Evolutionary conservation across 2,888 invertebrate species (phyloP).

Genomic region (Latrodectus elegans): DNA sequence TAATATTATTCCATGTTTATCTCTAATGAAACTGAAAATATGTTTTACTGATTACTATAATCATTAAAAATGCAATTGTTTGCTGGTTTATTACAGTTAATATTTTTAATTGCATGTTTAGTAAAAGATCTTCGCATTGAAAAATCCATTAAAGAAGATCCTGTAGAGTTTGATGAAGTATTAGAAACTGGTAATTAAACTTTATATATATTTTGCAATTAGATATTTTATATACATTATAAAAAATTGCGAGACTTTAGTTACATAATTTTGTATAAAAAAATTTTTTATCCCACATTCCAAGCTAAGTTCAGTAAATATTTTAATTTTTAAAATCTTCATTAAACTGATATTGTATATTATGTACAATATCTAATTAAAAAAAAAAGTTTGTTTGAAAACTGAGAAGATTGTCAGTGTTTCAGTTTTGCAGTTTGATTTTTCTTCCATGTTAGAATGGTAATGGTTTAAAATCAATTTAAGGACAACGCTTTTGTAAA

Average conservation of each 20-base stretch:
- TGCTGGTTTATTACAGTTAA: background rate
- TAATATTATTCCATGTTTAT: too few relatives aligned
- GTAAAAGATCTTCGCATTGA: conserved; percentile 59
- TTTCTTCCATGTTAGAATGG: too few relatives aligned
- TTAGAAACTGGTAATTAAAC: conserved; percentile 51
- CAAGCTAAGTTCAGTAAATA: too few relatives aligned
- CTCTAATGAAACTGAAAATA: background rate
- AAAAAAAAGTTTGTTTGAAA: too few relatives aligned
- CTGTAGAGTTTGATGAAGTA: conserved; percentile 60
- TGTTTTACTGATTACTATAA: background rate
- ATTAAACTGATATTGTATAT: too few relatives aligned
- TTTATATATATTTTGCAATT: background rate
- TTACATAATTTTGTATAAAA: background rate
- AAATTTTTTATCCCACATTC: background rate
- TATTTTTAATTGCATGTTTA: conserved; percentile 17
- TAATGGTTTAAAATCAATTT: too few relatives aligned
- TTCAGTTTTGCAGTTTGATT: too few relatives aligned
- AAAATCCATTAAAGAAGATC: conserved; percentile 54
- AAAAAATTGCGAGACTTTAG: background rate
- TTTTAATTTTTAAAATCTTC: too few relatives aligned
- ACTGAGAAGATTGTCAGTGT: too few relatives aligned
- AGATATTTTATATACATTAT: background rate
- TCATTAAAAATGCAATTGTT: too few relatives aligned
- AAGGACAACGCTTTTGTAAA: too few relatives aligned
- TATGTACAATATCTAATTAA: too few relatives aligned